These are phyloP conservation scores for Brenthis ino DNA, from an alignment of 2,888 invertebrate species.

Conservation along the genomic window DNA sequence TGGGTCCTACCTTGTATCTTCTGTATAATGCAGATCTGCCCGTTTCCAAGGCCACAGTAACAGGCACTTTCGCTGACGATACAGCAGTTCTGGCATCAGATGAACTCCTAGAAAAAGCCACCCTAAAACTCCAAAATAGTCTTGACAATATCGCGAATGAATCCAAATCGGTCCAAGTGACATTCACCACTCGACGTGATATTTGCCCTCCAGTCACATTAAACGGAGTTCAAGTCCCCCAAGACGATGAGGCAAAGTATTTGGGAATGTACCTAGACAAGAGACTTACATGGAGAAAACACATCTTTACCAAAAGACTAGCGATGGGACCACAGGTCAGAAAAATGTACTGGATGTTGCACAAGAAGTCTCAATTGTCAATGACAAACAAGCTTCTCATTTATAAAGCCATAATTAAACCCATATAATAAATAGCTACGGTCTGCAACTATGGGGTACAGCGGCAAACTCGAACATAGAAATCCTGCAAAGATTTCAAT, in stretches of 20 bases:
- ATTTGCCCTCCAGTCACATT: constrained; percentile 3
- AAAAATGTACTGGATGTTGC: not conserved
- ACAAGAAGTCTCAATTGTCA: not conserved
- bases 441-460: constrained; percentile 4
- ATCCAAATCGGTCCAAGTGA: not conserved
- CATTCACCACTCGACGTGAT: not conserved
- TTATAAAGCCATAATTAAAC: constrained; percentile 8
- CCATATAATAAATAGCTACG: not conserved
- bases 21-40: constrained; percentile 4
- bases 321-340: not conserved
- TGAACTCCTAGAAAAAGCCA: not conserved
- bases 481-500: not conserved
- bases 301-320: constrained; percentile 1
- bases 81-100: not conserved
- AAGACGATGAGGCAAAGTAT: not conserved
- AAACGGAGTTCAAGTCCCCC: not conserved
- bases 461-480: constrained; percentile 1
- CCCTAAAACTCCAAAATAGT: not conserved
- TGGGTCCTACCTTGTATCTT: constrained; percentile 8
- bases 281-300: not conserved
- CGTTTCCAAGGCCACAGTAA: not conserved
- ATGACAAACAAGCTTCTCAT: constrained; percentile 1
- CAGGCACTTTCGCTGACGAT: not conserved
- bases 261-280: not conserved
- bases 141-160: not conserved